Evolutionary conservation across 2,113 vertebrate species (phyloP).

Genomic region (Ciconia boyciana): DNA sequence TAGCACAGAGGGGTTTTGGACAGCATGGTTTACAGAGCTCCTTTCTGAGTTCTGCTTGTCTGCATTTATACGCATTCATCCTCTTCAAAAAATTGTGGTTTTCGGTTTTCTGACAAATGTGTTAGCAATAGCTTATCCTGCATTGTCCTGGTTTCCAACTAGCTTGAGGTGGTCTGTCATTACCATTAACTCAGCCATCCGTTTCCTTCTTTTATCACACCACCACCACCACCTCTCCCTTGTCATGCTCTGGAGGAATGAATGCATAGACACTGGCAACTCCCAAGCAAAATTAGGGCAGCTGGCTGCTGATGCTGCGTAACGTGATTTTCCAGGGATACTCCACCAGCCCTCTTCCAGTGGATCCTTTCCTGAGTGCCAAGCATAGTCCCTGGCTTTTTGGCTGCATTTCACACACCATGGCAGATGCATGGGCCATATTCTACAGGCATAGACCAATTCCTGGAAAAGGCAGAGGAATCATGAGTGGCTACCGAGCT

Average conservation of each 20-base stretch:
- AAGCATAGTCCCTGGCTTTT: not conserved
- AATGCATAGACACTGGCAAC: not conserved
- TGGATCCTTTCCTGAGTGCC: not conserved
- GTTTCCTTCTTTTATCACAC: not conserved
- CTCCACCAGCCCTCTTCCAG: not conserved
- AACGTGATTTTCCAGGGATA: not conserved
- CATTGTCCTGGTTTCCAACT: not conserved
- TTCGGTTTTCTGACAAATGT: not conserved
- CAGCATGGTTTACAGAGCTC: not conserved
- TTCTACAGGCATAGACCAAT: not conserved
- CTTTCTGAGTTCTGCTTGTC: not conserved
- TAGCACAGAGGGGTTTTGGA: accelerated
- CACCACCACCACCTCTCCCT: not conserved
- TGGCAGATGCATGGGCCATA: not conserved
- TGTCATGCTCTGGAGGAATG: not conserved
- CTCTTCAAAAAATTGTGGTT: not conserved
- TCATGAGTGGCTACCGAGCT: not conserved
- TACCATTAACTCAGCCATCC: not conserved
- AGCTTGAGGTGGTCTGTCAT: not conserved
- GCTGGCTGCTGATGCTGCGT: not conserved
- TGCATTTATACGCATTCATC: not conserved
- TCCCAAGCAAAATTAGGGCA: not conserved
- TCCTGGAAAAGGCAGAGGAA: not conserved
- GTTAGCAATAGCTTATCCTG: not conserved
- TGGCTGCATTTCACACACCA: not conserved